Evolutionary conservation across 2,113 vertebrate genomes (phyloP).

Genomic region (Scopus umbretta): DNA sequence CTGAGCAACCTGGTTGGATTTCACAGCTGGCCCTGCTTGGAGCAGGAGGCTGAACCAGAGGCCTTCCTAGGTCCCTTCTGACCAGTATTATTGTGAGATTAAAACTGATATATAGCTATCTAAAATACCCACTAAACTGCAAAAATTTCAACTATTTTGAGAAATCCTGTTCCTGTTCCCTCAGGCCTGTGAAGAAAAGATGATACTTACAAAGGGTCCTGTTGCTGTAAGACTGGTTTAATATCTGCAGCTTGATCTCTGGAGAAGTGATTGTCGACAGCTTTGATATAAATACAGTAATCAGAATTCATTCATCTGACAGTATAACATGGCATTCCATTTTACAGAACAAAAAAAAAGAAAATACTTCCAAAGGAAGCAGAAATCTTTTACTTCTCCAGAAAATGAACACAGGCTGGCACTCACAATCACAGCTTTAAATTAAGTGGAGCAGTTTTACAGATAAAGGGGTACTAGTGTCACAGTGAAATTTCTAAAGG

Average conservation of each 20-base stretch:
- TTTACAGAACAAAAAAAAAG: background rate
- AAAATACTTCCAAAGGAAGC: background rate
- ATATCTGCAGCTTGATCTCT: background rate
- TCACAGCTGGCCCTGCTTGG: background rate
- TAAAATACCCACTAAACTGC: background rate
- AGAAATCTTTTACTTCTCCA: background rate
- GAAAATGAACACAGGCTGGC: background rate
- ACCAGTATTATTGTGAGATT: background rate
- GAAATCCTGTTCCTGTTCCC: background rate
- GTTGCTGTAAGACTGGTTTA: background rate
- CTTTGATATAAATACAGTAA: slow-evolving; percentile 27
- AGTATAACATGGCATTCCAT: background rate
- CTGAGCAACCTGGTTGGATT: rapidly evolving
- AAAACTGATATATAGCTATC: background rate
- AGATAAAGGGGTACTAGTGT: background rate
- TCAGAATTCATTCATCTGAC: slow-evolving; percentile 40
- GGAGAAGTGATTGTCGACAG: background rate
- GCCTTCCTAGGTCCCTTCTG: background rate
- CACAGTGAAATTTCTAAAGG: background rate
- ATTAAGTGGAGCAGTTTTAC: background rate
- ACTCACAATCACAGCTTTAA: background rate
- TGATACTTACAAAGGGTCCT: background rate
- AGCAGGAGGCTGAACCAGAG: background rate
- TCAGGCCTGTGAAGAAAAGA: background rate
- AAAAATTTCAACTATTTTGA: background rate